Conservation (phyloP, 2,113 vertebrate genomes). For the Sebastes schlegelii region DNA sequence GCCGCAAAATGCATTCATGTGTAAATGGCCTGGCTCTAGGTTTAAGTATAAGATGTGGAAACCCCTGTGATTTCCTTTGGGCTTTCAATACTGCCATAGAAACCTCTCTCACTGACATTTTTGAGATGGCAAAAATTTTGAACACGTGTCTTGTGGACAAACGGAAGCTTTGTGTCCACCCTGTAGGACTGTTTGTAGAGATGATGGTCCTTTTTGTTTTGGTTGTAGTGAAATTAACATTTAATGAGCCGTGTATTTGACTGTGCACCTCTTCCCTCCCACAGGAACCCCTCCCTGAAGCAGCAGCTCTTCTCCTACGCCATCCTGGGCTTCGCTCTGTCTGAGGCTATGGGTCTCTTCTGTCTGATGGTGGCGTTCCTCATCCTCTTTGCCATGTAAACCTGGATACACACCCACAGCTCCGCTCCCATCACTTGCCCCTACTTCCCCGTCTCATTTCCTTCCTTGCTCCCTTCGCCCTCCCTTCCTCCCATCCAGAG, state of each 20-base stretch:
- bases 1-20: not conserved
- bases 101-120: not conserved
- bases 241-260: not conserved
- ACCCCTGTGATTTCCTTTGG: not conserved
- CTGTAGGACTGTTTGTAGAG: not conserved
- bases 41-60: too few species aligned
- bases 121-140: not conserved
- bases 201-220: not conserved
- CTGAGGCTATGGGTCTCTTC: constrained; percentile 88
- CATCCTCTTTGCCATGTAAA: constrained; percentile 87
- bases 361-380: constrained; percentile 89
- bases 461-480: constrained; percentile 18
- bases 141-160: not conserved
- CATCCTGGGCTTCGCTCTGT: constrained; percentile 86
- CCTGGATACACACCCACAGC: constrained; percentile 4
- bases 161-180: not conserved
- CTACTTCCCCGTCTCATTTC: not conserved
- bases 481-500: constrained; percentile 22
- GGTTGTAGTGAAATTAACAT: not conserved
- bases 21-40: not conserved
- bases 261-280: not conserved
- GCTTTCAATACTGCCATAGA: not conserved
- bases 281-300: constrained; percentile 87
- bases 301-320: constrained; percentile 88
- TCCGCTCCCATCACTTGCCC: constrained; percentile 11